Evolutionary conservation across 2,113 vertebrate species (phyloP).

Genomic region (Muntiacus reevesi): DNA sequence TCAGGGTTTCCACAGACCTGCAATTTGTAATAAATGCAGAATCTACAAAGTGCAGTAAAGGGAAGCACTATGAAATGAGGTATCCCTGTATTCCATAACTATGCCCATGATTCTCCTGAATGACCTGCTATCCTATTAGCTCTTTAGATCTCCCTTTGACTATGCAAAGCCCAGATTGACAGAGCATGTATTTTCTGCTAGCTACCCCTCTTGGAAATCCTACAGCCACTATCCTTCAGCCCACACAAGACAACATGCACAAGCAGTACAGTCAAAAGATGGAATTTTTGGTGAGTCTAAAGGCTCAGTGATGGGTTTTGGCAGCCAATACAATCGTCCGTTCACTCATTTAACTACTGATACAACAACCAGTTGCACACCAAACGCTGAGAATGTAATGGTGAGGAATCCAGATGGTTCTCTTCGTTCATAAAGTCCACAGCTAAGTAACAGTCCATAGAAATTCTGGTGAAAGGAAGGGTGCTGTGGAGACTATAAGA

Average conservation of each 20-base stretch:
- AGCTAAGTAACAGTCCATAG: not conserved
- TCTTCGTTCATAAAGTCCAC: not conserved
- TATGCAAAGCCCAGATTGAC: not conserved
- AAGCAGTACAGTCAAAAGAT: not conserved
- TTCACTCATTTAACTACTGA: not conserved
- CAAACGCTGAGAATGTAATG: not conserved
- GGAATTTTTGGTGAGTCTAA: not conserved
- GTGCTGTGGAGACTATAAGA: not conserved
- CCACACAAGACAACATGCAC: not conserved
- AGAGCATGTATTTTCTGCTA: not conserved
- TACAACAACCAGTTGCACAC: not conserved
- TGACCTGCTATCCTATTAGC: not conserved
- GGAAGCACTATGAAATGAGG: not conserved
- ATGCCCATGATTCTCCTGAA: not conserved
- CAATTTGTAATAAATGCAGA: not conserved
- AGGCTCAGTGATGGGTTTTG: not conserved
- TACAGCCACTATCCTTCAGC: not conserved
- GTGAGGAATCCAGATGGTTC: not conserved
- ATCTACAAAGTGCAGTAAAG: not conserved
- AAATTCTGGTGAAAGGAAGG: not conserved
- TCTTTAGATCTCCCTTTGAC: not conserved
- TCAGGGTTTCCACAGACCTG: not conserved
- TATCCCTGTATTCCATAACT: not conserved
- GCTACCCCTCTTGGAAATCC: not conserved
- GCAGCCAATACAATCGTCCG: accelerated